Conservation (phyloP, 2,888 invertebrate species). For the Machimus rusticus region DNA sequence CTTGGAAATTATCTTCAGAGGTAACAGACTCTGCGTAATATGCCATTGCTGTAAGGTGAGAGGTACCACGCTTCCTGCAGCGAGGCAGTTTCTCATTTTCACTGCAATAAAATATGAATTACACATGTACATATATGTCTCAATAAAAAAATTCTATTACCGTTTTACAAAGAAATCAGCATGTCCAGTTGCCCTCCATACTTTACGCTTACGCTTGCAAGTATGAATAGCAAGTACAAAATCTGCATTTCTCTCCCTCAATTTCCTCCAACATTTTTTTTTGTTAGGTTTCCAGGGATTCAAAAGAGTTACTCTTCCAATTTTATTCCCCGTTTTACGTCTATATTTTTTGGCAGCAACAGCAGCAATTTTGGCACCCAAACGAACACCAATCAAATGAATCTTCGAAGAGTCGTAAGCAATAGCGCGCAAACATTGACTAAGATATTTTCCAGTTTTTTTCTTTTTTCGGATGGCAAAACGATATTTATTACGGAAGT, state of each 20-base stretch:
- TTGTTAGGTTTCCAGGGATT: slow-evolving; percentile 49
- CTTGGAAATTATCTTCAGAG: background rate
- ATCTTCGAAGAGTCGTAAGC: background rate
- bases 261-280: too few relatives aligned
- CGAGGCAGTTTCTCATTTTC: slow-evolving; percentile 39
- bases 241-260: too few relatives aligned
- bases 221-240: slow-evolving; percentile 49
- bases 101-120: background rate
- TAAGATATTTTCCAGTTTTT: background rate
- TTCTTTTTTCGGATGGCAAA: too few relatives aligned
- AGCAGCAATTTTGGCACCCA: slow-evolving; percentile 48
- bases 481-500: background rate
- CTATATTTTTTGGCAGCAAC: slow-evolving; percentile 44
- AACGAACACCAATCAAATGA: slow-evolving; percentile 43
- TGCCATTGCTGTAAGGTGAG: slow-evolving; percentile 44
- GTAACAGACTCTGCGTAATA: slow-evolving; percentile 48
- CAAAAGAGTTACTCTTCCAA: slow-evolving; percentile 47
- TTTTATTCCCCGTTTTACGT: slow-evolving; percentile 21
- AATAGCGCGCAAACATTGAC: background rate
- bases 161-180: slow-evolving; percentile 48
- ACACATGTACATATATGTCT: too few relatives aligned
- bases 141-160: background rate
- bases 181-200: slow-evolving; percentile 43
- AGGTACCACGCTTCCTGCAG: slow-evolving; percentile 45
- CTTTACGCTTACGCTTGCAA: slow-evolving; percentile 43